phyloP scores from a whole-genome alignment of 2,888 invertebrate genomes.

The Nephrotoma guestfalica region DNA sequence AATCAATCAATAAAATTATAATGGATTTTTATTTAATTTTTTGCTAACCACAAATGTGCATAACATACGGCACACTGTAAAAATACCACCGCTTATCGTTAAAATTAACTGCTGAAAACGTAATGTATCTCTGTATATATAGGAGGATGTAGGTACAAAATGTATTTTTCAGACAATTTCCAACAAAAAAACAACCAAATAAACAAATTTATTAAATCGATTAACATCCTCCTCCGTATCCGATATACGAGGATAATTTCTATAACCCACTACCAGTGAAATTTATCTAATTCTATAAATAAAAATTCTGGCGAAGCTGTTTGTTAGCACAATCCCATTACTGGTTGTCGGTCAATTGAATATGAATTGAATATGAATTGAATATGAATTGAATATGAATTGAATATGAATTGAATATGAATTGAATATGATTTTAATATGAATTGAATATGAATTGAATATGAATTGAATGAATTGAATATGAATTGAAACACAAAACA shows the following conservation, averaged over 20 bases:
- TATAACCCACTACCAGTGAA: background rate
- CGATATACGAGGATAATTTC: background rate
- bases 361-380: too few species aligned
- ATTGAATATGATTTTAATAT: too few species aligned
- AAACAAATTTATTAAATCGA: background rate
- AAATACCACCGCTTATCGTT: background rate
- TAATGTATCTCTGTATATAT: background rate
- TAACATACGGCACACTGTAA: background rate
- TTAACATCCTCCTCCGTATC: background rate
- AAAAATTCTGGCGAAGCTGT: background rate
- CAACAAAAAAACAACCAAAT: background rate
- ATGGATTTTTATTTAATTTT: background rate
- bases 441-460: too few species aligned
- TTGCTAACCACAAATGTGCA: background rate
- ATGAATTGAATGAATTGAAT: too few species aligned
- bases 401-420: too few species aligned
- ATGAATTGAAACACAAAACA: too few species aligned
- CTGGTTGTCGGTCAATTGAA: too few species aligned
- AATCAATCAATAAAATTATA: background rate
- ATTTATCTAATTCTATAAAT: background rate
- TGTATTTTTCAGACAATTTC: background rate
- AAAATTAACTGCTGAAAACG: background rate
- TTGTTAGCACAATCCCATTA: too few species aligned
- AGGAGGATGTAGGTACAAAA: background rate
- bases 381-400: too few species aligned